phyloP scores from a whole-genome alignment of 2,888 invertebrate species.

The Heliconius sara region DNA sequence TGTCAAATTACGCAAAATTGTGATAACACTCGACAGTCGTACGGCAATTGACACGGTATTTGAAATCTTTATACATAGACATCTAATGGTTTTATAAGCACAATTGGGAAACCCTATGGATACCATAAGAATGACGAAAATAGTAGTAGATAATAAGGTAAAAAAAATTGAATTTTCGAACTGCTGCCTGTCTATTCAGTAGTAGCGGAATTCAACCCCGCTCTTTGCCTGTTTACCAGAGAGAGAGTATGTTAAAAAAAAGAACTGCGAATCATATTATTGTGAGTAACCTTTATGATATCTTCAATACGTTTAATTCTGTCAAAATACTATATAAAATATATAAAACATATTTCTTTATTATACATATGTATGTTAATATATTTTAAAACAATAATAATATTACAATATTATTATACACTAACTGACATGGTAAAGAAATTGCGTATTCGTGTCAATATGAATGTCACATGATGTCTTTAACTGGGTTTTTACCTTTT shows the following conservation, averaged over 20 bases:
- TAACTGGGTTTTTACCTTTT: constrained; percentile 1
- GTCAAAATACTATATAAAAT: not conserved
- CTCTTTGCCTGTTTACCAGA: not conserved
- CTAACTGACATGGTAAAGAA: not conserved
- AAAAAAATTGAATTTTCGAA: not conserved
- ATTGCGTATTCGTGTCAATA: constrained; percentile 20
- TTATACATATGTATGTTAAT: not conserved
- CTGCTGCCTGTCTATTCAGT: not conserved
- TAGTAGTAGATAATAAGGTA: too few species aligned
- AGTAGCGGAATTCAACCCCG: not conserved
- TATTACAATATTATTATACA: not conserved
- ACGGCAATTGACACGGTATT: constrained; percentile 17
- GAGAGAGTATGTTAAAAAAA: not conserved
- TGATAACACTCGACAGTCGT: constrained; percentile 2
- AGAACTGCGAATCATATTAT: not conserved
- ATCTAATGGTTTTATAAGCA: constrained; percentile 25
- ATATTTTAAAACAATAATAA: not conserved
- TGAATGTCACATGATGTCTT: constrained; percentile 13
- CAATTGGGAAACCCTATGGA: constrained; percentile 8
- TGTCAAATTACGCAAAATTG: constrained; percentile 20
- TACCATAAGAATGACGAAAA: not conserved
- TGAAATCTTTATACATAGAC: constrained; percentile 12
- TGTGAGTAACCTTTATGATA: not conserved
- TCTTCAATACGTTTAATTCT: not conserved
- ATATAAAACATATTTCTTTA: not conserved